These are phyloP conservation scores for Armadillidium nasatum DNA, from an alignment of 1,140 invertebrate genomes.

Conservation along the genomic window DNA sequence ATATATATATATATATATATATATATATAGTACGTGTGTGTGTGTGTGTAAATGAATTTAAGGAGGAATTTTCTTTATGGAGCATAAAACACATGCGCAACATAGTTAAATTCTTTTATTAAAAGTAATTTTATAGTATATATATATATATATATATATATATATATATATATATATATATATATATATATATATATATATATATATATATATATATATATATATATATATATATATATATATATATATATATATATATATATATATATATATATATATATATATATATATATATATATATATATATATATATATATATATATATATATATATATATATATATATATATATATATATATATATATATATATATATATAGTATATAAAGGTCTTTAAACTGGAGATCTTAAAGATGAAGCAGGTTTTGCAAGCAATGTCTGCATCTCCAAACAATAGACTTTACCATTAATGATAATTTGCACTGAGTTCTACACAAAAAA, in stretches of 20 bases:
- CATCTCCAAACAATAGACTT: too few species aligned
- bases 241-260: not conserved
- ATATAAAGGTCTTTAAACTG: not conserved
- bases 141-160: constrained; percentile 7
- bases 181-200: constrained; percentile 15
- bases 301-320: constrained; percentile 15
- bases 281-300: not conserved
- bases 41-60: too few species aligned
- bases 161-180: not conserved
- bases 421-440: not conserved
- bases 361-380: constrained; percentile 9
- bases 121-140: not conserved
- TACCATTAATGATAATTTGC: too few species aligned
- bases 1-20: too few species aligned
- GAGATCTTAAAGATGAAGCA: not conserved
- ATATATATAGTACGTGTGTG: too few species aligned
- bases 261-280: too few species aligned
- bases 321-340: constrained; percentile 9
- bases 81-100: too few species aligned
- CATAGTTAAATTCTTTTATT: too few species aligned
- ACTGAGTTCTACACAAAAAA: too few species aligned
- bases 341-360: constrained; percentile 15
- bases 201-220: constrained; percentile 15
- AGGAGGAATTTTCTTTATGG: too few species aligned
- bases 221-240: constrained; percentile 13